Evolutionary conservation across 2,113 vertebrate genomes (phyloP).

Genomic region (Cygnus atratus): DNA sequence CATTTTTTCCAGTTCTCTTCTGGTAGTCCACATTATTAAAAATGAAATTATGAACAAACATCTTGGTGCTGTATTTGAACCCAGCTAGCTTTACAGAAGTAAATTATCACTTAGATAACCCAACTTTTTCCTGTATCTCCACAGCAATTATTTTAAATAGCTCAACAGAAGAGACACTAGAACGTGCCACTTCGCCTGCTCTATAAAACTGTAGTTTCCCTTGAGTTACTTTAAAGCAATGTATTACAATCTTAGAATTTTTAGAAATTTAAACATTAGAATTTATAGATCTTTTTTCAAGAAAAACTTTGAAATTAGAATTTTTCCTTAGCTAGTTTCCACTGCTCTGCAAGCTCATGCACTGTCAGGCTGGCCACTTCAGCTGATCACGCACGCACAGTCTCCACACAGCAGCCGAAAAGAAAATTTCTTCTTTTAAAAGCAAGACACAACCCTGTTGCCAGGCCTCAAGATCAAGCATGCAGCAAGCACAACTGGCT

Average conservation of each 20-base stretch:
- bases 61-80: background rate
- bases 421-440: background rate
- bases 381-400: background rate
- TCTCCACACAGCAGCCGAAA: background rate
- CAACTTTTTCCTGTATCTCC: background rate
- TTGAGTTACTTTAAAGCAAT: background rate
- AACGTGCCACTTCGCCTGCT: background rate
- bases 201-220: background rate
- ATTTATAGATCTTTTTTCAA: too few relatives aligned
- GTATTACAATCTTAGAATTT: background rate
- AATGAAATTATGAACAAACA: background rate
- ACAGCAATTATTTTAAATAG: background rate
- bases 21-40: background rate
- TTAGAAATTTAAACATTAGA: too few relatives aligned
- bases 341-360: background rate
- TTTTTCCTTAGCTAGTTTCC: background rate
- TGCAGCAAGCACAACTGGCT: background rate
- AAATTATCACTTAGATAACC: background rate
- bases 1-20: background rate
- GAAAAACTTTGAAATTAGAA: too few relatives aligned
- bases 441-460: background rate
- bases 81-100: background rate
- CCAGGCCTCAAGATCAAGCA: background rate
- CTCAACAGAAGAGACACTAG: background rate
- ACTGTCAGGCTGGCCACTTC: background rate